These are phyloP conservation scores for Alfaro cultratus DNA, from an alignment of 2,797 vertebrate species.

Conservation along the genomic window DNA sequence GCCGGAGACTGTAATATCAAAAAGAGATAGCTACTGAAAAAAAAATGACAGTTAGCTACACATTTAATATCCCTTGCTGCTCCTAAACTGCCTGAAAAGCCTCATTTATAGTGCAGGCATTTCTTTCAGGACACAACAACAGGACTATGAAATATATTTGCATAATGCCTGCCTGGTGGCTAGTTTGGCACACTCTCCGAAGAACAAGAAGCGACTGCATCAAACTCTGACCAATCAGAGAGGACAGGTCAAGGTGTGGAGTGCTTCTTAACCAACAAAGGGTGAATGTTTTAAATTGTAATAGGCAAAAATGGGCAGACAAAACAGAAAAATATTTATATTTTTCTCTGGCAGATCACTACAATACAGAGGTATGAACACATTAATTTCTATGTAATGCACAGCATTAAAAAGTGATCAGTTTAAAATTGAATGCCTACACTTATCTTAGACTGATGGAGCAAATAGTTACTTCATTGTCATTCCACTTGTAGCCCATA, in stretches of 20 bases:
- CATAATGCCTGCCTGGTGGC: slow-evolving; percentile 21
- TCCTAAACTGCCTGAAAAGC: slow-evolving; percentile 13
- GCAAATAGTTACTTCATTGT: background rate
- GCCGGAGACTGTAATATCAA: background rate
- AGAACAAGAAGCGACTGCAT: slow-evolving; percentile 6
- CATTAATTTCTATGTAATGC: background rate
- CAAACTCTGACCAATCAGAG: slow-evolving; percentile 19
- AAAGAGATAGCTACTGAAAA: background rate
- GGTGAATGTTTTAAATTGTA: background rate
- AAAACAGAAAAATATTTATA: background rate
- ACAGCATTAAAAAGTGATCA: background rate
- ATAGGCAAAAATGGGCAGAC: background rate
- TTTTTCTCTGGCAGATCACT: background rate
- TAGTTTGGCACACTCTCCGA: slow-evolving; percentile 6
- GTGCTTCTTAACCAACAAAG: background rate
- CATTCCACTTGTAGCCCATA: background rate
- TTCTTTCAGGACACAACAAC: slow-evolving; percentile 14
- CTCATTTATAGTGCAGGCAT: slow-evolving; percentile 19
- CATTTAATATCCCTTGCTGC: slow-evolving; percentile 7
- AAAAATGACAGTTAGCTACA: background rate
- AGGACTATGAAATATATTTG: slow-evolving; percentile 17
- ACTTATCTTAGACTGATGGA: background rate
- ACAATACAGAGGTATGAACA: background rate
- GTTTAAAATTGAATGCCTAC: background rate
- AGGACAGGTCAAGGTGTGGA: background rate